phyloP scores from a whole-genome alignment of 2,113 vertebrate genomes.

The Ciconia boyciana region DNA sequence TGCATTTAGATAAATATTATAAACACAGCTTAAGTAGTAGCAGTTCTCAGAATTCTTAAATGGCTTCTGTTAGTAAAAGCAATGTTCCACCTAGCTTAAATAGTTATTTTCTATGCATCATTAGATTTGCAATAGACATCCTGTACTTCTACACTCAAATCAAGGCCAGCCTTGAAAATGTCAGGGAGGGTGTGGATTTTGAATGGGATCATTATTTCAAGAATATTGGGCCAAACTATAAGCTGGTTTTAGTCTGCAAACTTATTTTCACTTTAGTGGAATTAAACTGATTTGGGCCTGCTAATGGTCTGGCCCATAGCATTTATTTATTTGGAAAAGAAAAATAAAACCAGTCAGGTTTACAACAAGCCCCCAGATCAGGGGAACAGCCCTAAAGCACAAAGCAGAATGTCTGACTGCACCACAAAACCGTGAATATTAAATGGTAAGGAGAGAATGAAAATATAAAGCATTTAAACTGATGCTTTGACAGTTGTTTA shows the following conservation, averaged over 20 bases:
- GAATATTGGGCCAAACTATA: neutral
- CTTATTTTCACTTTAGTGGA: neutral
- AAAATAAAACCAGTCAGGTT: neutral
- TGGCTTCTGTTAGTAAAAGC: neutral
- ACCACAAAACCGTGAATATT: neutral
- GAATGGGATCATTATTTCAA: neutral
- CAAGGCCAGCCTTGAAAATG: neutral
- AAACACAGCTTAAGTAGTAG: neutral
- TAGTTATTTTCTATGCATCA: neutral
- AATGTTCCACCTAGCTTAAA: neutral
- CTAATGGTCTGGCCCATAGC: neutral
- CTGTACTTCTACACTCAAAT: neutral
- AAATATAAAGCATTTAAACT: neutral
- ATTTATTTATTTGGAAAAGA: neutral
- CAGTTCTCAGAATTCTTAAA: neutral
- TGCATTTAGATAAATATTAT: slow-evolving; percentile 48
- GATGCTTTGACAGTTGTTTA: neutral
- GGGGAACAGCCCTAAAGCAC: neutral
- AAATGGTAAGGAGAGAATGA: neutral
- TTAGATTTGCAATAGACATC: neutral
- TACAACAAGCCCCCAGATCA: neutral
- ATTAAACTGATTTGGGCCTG: neutral
- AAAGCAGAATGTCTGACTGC: neutral
- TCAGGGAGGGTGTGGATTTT: neutral
- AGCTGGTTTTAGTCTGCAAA: neutral